phyloP scores from a whole-genome alignment of 2,797 vertebrate genomes.

The Alfaro cultratus region DNA sequence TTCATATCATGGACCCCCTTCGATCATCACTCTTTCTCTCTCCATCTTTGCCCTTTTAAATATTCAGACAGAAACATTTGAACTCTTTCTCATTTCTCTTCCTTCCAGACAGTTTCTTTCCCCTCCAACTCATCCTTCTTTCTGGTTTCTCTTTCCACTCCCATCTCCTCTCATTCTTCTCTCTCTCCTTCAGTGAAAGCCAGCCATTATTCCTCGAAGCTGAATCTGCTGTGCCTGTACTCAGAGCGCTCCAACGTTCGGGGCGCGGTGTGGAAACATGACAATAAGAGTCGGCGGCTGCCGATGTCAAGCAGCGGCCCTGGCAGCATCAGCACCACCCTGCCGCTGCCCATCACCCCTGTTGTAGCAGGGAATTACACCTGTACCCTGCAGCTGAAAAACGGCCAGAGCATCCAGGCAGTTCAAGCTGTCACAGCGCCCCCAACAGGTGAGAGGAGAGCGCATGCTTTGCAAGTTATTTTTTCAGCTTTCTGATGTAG shows the following conservation, averaged over 20 bases:
- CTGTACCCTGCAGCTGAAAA: slow-evolving; percentile 73
- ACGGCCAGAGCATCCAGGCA: slow-evolving; percentile 60
- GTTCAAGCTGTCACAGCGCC: slow-evolving; percentile 49
- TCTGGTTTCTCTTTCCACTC: slow-evolving; percentile 21
- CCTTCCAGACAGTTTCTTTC: slow-evolving; percentile 20
- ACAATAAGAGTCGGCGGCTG: slow-evolving; percentile 52
- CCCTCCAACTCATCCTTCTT: slow-evolving; percentile 25
- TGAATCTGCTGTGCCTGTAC: slow-evolving; percentile 73
- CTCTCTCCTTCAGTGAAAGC: slow-evolving; percentile 59
- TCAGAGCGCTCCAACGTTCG: slow-evolving; percentile 58
- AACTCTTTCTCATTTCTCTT: slow-evolving; percentile 44
- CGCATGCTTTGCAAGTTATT: neutral
- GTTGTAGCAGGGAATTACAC: slow-evolving; percentile 78
- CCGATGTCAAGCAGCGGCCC: neutral
- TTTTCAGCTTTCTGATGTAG: neutral
- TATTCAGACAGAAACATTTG: slow-evolving; percentile 70
- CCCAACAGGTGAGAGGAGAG: slow-evolving; percentile 28
- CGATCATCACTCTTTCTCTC: slow-evolving; percentile 57
- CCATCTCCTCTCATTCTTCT: neutral
- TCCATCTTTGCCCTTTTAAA: slow-evolving; percentile 73
- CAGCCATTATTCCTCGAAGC: neutral
- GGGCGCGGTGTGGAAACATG: slow-evolving; percentile 62
- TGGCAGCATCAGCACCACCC: slow-evolving; percentile 51
- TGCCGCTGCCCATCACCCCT: slow-evolving; percentile 68
- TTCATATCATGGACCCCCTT: slow-evolving; percentile 55